Conservation (phyloP, 2,113 vertebrate species). For the Perca schrenkii region DNA sequence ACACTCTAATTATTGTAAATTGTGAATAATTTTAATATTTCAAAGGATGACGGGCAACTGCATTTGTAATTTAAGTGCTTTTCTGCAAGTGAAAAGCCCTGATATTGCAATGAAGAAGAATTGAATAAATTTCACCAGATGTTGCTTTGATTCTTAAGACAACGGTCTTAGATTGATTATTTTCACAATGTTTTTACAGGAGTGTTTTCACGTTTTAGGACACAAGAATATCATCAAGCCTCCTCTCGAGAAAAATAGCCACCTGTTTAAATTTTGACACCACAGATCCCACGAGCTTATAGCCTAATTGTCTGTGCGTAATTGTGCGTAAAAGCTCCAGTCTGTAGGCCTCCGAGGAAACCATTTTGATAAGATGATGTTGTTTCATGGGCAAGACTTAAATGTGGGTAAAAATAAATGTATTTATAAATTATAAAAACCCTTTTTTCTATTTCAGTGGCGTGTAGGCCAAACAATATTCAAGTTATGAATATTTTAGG, state of each 20-base stretch:
- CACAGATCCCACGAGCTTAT: slow-evolving; percentile 52
- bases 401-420: neutral
- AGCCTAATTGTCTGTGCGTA: slow-evolving; percentile 64
- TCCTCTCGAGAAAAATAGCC: slow-evolving; percentile 9
- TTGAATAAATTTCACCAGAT: slow-evolving; percentile 93
- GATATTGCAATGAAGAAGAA: slow-evolving; percentile 88
- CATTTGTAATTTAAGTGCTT: slow-evolving; percentile 93
- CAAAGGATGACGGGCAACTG: slow-evolving; percentile 87
- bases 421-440: neutral
- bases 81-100: slow-evolving; percentile 88
- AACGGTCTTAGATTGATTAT: slow-evolving; percentile 82
- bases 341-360: slow-evolving; percentile 12
- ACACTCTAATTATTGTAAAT: slow-evolving; percentile 94
- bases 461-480: slow-evolving; percentile 21
- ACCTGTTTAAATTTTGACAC: slow-evolving; percentile 50
- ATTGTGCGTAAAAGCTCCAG: slow-evolving; percentile 66
- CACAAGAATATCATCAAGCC: slow-evolving; percentile 20
- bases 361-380: neutral
- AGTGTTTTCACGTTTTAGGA: slow-evolving; percentile 45
- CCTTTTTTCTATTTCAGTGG: neutral
- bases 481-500: neutral
- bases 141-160: slow-evolving; percentile 85
- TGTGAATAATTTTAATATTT: slow-evolving; percentile 96
- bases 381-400: slow-evolving; percentile 23
- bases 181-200: slow-evolving; percentile 57